phyloP scores from a whole-genome alignment of 2,797 vertebrate species.

The Hippocampus kuda region DNA sequence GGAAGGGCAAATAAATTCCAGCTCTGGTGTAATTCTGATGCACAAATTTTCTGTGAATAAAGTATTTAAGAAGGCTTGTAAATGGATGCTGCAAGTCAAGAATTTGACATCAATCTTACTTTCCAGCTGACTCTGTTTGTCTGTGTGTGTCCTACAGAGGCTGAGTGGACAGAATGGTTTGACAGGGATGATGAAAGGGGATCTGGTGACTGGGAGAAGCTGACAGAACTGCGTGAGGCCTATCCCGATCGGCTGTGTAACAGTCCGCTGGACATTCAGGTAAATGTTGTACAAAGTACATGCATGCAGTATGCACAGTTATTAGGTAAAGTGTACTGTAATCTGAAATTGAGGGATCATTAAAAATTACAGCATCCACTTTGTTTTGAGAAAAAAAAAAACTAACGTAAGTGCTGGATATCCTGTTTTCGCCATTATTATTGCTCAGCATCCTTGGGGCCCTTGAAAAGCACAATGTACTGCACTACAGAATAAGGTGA shows the following conservation, averaged over 20 bases:
- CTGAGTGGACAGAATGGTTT: constrained; percentile 94
- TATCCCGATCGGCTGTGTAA: constrained; percentile 78
- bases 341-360: no score
- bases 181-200: constrained; percentile 73
- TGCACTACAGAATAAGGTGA: no score
- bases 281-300: constrained; percentile 36
- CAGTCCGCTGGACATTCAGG: constrained; percentile 84
- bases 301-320: not conserved
- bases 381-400: no score
- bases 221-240: constrained; percentile 73
- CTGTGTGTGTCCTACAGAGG: constrained; percentile 62
- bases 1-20: not conserved
- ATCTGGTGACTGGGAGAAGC: constrained; percentile 85
- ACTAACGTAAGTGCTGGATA: no score
- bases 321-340: no score
- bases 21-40: not conserved
- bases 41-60: not conserved
- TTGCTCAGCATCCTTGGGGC: no score
- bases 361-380: no score
- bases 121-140: constrained; percentile 2
- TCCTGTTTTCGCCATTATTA: no score
- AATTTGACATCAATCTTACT: not conserved
- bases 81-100: not conserved
- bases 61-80: not conserved
- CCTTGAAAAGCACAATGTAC: no score